Base-by-base conservation (phyloP, 2,888 invertebrate species). In the Gonocerus acuteangulatus region DNA sequence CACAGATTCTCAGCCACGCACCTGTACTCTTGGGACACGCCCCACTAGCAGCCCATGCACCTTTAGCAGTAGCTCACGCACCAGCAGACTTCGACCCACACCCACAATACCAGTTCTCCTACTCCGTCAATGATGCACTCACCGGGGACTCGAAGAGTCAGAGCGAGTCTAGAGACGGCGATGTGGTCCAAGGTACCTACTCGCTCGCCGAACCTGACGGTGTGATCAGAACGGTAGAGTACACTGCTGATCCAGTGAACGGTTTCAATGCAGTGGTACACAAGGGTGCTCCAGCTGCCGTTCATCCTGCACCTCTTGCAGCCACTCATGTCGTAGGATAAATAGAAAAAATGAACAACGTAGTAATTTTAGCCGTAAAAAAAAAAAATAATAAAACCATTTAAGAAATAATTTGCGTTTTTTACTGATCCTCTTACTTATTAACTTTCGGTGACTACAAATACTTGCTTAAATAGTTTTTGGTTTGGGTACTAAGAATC, bases 181-280 rank as follows among this genome's bases (percentile, higher is more conserved):
- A 51, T n/a, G 51, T 51, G 19, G 51, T 51, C 4, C 51, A 51
- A 0, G 51, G 51, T 0, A 16, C 15, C 32, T 51, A 51, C 36
- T 51, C 51, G 13, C 18, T 51, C 15, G 51, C 36, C 4, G 51
- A 51, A 18, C 51, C 51, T 6, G 51, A 51, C 51, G 51, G 51
- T 51, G 32, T 34, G 13, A 23, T 51, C 36, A 27, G 51, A 16
- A 51, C 51, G 2, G 51, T 51, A 11, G 51, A 51, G 18, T 51
- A 51, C 36, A 51, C 51, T 2, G 51, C 51, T 19, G 51, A 51
- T n/a, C 51, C 51, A 51, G 19, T 36, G 32, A 51, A 51, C 51
- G 51, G 73, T 57, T 72, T 72, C 70, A 72, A 73, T 68, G 72
- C 72, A 21, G 70, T 71, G 52, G 71, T 71, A n/a, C 69, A 69